A percentile compares a stretch with the other conserved stretches of the same genome.
Evolutionary conservation across 2,797 vertebrate species (phyloP).

Genomic region (Cyprinodon diabolis): DNA sequence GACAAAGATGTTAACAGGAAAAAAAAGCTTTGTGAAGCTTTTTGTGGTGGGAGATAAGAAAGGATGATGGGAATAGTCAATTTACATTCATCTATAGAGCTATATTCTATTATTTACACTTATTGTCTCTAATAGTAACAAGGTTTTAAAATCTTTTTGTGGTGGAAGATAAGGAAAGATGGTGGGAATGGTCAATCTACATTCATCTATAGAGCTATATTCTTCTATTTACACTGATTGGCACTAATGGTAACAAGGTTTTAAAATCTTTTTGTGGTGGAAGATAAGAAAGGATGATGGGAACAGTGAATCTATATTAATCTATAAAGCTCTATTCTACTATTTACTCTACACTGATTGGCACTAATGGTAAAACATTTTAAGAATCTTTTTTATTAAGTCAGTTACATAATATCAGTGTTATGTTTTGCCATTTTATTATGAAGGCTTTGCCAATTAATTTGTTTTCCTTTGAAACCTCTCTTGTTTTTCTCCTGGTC

Average conservation of each 20-base stretch:
- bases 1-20: constrained; percentile 8
- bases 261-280: not conserved
- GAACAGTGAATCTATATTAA: not conserved
- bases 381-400: not conserved
- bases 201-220: not conserved
- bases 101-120: not conserved
- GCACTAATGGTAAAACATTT: not conserved
- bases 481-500: not conserved
- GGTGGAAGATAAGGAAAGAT: not conserved
- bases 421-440: not conserved
- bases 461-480: not conserved
- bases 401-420: not conserved
- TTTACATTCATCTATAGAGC: not conserved
- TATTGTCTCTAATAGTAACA: no score
- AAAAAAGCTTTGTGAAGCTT: constrained; percentile 20
- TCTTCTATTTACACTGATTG: not conserved
- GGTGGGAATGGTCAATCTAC: not conserved
- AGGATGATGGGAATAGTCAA: not conserved
- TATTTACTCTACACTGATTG: not conserved
- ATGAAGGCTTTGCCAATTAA: no score
- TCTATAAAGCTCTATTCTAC: not conserved
- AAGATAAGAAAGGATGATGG: not conserved
- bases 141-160: not conserved
- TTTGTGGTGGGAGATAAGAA: not conserved
- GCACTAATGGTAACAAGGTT: no score